These are phyloP conservation scores for Anneissia japonica DNA, from an alignment of 35 echinoderm and acorn worm genomes.

Conservation along the genomic window DNA sequence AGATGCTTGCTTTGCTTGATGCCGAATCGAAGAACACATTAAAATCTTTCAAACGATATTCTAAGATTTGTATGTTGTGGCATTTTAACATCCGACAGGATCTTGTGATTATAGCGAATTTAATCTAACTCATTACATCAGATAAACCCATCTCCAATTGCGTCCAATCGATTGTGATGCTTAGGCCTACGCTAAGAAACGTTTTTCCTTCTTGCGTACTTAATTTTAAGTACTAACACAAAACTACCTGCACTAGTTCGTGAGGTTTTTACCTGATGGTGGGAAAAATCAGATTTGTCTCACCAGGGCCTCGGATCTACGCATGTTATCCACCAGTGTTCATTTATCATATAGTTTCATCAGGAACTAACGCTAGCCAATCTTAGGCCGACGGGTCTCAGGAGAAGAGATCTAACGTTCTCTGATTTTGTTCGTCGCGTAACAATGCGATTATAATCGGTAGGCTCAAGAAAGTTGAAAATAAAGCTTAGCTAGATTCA, in stretches of 20 bases:
- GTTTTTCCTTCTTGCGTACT: too few species aligned
- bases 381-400: not conserved
- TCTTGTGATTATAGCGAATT: not conserved
- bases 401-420: not conserved
- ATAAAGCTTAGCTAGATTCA: not conserved
- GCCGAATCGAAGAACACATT: too few species aligned
- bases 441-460: not conserved
- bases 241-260: too few species aligned
- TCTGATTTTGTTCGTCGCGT: not conserved
- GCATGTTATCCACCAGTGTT: not conserved
- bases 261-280: not conserved
- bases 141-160: not conserved
- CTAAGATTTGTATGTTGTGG: not conserved
- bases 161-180: not conserved
- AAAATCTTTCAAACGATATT: too few species aligned
- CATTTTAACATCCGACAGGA: not conserved
- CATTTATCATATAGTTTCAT: not conserved
- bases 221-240: too few species aligned
- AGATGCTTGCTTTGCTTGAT: too few species aligned
- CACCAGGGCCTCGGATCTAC: not conserved
- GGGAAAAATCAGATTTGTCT: not conserved
- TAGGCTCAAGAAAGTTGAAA: not conserved
- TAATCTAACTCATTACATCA: not conserved
- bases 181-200: not conserved
- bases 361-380: not conserved